Evolutionary conservation across 2,797 vertebrate species (phyloP), one percentile per base, ranked within the genome.

Genomic region (Melanotaenia trifasciata): DNA sequence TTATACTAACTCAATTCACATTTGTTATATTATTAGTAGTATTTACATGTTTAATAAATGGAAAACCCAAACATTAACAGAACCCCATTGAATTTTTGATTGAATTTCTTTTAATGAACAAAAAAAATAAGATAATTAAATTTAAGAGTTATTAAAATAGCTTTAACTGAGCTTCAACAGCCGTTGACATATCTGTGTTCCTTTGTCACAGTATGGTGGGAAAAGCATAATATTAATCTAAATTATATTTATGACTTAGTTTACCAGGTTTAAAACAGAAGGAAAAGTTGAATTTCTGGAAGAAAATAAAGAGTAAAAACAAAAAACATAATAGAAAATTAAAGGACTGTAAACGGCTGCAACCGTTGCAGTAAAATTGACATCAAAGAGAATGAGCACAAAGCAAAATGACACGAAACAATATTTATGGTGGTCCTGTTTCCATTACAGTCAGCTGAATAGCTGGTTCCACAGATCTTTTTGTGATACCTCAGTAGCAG

Each of bases 361-460:
- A 59, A 36, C 13, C 53, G 43, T 60, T 28, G 68, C 65, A 61
- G 30, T 74, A 56, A 85, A 85, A 58, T 2, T 26, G 20, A 85
- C 77, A 77, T 85, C 70, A 84, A 87, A 79, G 79, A 66, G 14
- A 72, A 64, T 57, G 7, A 30, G 22, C 20, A 79, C 73, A 87
- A 75, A 62, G 72, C 35, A 58, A 81, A 74, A 72, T 45, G 61
- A 69, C 36, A 60, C 50, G 59, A 67, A 79, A 86, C 74, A 79
- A 80, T 74, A 72, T 69, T 36, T 74, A 51, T 54, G 57, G 33
- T 30, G 58, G 58, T 51, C 36, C 16, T 20, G 36, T 86, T 80
- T 86, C 72, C 70, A 87, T 83, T 80, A 79, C 76, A 85, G 77
- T 86, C 75, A 76, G 38, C 64, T 18, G 24, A 51, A 65, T 56